These are phyloP conservation scores for Tenebrosternarchus preto DNA, from an alignment of 2,113 vertebrate genomes.

Conservation along the genomic window DNA sequence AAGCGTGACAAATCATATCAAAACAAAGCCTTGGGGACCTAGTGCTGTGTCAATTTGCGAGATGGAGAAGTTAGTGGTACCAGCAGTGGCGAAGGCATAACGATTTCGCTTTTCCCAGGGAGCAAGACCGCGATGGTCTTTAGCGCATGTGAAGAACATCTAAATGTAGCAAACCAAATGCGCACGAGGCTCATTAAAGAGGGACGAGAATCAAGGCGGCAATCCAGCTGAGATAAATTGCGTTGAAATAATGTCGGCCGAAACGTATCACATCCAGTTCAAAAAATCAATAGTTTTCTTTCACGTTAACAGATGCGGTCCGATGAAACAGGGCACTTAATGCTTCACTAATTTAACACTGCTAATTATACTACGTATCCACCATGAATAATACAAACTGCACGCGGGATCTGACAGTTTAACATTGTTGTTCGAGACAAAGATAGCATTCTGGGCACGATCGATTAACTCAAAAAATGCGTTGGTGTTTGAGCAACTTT, in stretches of 20 bases:
- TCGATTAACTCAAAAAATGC: background rate
- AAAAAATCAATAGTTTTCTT: conserved; percentile 31
- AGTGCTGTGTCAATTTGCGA: conserved; percentile 61
- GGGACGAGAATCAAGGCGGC: background rate
- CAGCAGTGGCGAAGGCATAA: conserved; percentile 56
- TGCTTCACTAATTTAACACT: conserved; percentile 38
- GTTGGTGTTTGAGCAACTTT: too few species aligned
- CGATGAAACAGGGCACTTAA: conserved; percentile 27
- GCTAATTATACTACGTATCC: conserved; percentile 28
- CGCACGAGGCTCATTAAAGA: conserved; percentile 54
- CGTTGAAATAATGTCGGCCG: conserved; percentile 7
- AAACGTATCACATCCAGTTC: conserved; percentile 26
- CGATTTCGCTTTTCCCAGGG: conserved; percentile 64
- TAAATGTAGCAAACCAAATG: conserved; percentile 20
- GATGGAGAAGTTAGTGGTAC: conserved; percentile 57
- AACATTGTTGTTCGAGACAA: conserved; percentile 20
- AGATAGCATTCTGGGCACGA: background rate
- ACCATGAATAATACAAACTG: conserved; percentile 38
- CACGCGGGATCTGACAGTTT: conserved; percentile 27
- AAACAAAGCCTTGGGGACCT: conserved; percentile 64
- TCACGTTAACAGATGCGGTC: conserved; percentile 21
- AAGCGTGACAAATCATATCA: conserved; percentile 60
- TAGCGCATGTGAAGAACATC: conserved; percentile 48
- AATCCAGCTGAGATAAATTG: conserved; percentile 26
- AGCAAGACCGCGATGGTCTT: conserved; percentile 53